Evolutionary conservation across 2,797 vertebrate genomes (phyloP).

Genomic region (Alfaro cultratus): DNA sequence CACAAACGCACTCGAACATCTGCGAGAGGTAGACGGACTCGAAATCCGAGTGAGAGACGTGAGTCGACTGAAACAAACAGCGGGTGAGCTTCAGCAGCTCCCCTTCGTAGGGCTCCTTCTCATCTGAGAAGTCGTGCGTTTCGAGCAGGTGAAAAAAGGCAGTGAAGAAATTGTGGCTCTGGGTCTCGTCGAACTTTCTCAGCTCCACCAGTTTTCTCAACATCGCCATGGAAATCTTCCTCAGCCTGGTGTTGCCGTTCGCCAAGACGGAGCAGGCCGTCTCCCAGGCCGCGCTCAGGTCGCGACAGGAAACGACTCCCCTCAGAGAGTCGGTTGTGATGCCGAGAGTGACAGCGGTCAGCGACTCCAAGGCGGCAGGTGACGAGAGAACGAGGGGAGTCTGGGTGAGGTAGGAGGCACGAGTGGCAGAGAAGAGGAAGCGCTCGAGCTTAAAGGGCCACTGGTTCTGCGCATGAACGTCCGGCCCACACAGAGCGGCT

Average conservation of each 20-base stretch:
- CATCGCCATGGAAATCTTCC: slow-evolving; percentile 80
- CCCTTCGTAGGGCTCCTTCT: slow-evolving; percentile 77
- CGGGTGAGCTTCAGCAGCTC: slow-evolving; percentile 84
- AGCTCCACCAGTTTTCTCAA: slow-evolving; percentile 84
- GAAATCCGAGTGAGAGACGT: slow-evolving; percentile 72
- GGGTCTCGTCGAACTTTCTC: slow-evolving; percentile 85
- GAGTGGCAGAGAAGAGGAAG: slow-evolving; percentile 76
- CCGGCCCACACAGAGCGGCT: slow-evolving; percentile 27
- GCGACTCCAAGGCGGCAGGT: slow-evolving; percentile 83
- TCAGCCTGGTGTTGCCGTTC: slow-evolving; percentile 82
- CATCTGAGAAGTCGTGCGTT: slow-evolving; percentile 71
- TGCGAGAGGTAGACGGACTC: slow-evolving; percentile 88
- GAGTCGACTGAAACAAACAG: slow-evolving; percentile 82
- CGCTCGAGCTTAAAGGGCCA: slow-evolving; percentile 86
- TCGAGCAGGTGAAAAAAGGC: slow-evolving; percentile 86
- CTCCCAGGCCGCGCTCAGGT: slow-evolving; percentile 85
- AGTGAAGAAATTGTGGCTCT: slow-evolving; percentile 85
- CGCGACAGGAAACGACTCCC: slow-evolving; percentile 84
- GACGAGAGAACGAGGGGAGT: slow-evolving; percentile 82
- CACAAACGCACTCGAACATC: slow-evolving; percentile 87
- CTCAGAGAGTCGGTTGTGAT: slow-evolving; percentile 83
- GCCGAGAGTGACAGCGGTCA: slow-evolving; percentile 80
- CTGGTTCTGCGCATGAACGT: slow-evolving; percentile 13
- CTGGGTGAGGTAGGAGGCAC: slow-evolving; percentile 80
- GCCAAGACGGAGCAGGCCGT: slow-evolving; percentile 86